Base-by-base conservation (phyloP, 1,140 invertebrate genomes). In the Atta cephalotes region DNA sequence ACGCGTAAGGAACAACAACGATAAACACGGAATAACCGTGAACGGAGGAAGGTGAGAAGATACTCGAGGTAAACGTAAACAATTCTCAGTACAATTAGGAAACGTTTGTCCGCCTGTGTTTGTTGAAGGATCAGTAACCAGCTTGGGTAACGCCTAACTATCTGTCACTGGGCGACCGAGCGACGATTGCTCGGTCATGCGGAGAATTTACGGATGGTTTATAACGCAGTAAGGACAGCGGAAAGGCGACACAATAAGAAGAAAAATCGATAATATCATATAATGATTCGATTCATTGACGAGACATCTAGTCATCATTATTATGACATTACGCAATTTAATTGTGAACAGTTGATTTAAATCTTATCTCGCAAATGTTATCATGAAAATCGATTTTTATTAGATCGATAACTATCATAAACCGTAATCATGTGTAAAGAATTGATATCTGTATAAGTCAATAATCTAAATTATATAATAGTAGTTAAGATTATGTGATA, bases 11-110 rank as follows among this genome's bases (percentile, higher is more conserved):
- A 91, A 88, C 80, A 68, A 28, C 39, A 56, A 79, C 65, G 81
- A 28, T 86, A 91, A 91, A 91, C 71, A 85, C 85, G 74, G 87
- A 87, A 88, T 91, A 82, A 81, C 74, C 74, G 65, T 88, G 88
- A 90, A 82, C 62, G 77, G 25, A 70, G 68, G 68, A 74, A 87
- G 71, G 78, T 65, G 78, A 85, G 72, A 89, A 91, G 89, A 70
- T 88, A 86, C 74, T 74, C 88, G 74, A 91, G 88, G 86, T 88
- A 89, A 66, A 76, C 88, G 91, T 91, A 92, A 92, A 92, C 91
- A 92, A 92, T 92, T 92, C 89, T 89, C 88, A 81, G 89, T 91
- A 93, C 92, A 92, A 93, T 92, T 92, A 93, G 92, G 91, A 92
- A 91, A 85, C 92, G 91, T 93, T 92, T 91, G 92, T 92, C 90